phyloP scores from a whole-genome alignment of 1,140 invertebrate species.

The Anoplolepis gracilipes region DNA sequence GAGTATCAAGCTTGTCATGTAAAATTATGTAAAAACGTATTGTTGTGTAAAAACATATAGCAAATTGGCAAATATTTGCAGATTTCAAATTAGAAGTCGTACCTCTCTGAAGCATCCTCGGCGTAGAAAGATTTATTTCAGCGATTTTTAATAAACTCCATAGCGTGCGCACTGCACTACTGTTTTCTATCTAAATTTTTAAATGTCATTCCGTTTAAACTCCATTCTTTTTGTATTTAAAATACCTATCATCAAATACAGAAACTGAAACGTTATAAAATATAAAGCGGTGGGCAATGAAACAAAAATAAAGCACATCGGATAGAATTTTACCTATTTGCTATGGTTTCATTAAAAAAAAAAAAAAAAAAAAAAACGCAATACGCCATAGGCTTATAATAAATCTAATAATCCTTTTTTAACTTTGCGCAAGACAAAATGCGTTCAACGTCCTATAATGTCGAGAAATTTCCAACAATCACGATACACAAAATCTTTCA shows the following conservation, averaged over 20 bases:
- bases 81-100: conserved; percentile 48
- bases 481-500: background rate
- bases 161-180: conserved; percentile 5
- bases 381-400: background rate
- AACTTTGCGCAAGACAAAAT: conserved; percentile 2
- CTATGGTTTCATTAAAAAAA: conserved; percentile 9
- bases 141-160: conserved; percentile 56
- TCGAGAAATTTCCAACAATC: background rate
- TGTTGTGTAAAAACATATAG: conserved; percentile 27
- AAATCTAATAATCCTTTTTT: conserved; percentile 36
- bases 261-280: conserved; percentile 42
- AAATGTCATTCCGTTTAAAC: conserved; percentile 54
- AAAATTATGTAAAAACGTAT: conserved; percentile 48
- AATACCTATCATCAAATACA: conserved; percentile 57
- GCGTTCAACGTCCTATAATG: background rate
- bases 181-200: conserved; percentile 40
- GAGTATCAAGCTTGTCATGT: conserved; percentile 33
- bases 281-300: conserved; percentile 36
- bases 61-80: conserved; percentile 53
- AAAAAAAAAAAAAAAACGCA: conserved; percentile 44
- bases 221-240: conserved; percentile 28
- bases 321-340: conserved; percentile 16
- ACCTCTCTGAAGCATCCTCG: conserved; percentile 3
- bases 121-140: conserved; percentile 26
- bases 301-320: conserved; percentile 48